phyloP scores from a whole-genome alignment of 2,113 vertebrate genomes.

The Hypanus sabinus region DNA sequence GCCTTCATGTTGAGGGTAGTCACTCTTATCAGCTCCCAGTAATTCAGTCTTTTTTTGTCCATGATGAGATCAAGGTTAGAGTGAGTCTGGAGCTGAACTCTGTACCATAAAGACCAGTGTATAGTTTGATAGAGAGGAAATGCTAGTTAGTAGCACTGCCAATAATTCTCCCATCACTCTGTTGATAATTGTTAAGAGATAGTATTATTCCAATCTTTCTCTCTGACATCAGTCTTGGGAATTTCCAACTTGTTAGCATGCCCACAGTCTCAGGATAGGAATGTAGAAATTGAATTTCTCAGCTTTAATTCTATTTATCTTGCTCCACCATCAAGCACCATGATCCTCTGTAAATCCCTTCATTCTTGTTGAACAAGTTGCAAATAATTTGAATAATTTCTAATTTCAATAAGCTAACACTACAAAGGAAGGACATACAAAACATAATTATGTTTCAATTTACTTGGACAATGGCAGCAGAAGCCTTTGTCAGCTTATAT shows the following conservation, averaged over 20 bases:
- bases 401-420: conserved; percentile 2
- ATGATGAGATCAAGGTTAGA: too few species aligned
- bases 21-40: too few species aligned
- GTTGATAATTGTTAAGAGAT: too few species aligned
- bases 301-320: not conserved
- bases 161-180: too few species aligned
- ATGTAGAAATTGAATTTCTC: not conserved
- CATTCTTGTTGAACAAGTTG: not conserved
- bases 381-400: not conserved
- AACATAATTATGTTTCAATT: not conserved
- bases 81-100: too few species aligned
- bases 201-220: too few species aligned
- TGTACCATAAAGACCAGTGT: too few species aligned
- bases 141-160: too few species aligned
- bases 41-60: too few species aligned
- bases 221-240: too few species aligned
- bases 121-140: too few species aligned
- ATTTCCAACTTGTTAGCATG: not conserved
- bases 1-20: too few species aligned
- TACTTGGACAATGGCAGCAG: not conserved
- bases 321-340: not conserved
- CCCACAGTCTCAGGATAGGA: not conserved
- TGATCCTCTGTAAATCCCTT: not conserved
- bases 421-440: not conserved
- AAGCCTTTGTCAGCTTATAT: not conserved